Conservation (phyloP, 2,113 vertebrate species). For the Rhinogobius similis region DNA sequence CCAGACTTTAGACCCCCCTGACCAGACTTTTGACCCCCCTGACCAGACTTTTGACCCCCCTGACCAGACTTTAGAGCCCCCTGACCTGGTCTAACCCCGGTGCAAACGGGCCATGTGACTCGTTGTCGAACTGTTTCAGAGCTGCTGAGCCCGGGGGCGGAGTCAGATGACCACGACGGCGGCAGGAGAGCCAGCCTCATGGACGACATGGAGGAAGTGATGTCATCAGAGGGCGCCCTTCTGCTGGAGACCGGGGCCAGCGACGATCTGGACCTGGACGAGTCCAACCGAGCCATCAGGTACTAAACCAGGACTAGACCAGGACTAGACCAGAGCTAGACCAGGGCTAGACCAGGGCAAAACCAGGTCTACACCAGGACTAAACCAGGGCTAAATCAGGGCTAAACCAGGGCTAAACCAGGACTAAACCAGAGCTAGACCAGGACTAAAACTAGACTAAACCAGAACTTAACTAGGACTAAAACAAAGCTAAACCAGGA, state of each 20-base stretch:
- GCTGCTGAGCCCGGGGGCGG: conserved; percentile 89
- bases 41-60: no score
- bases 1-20: no score
- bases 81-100: no score
- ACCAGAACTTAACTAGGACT: not conserved
- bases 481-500: not conserved
- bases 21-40: no score
- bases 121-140: conserved; percentile 67
- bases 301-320: conserved; percentile 28
- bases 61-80: no score
- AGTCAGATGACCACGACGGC: conserved; percentile 90
- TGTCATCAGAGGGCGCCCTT: conserved; percentile 80
- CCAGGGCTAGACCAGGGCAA: not conserved
- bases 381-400: not conserved
- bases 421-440: not conserved
- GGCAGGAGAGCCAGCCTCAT: conserved; percentile 84
- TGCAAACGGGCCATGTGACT: no score
- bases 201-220: conserved; percentile 90
- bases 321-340: not conserved
- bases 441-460: not conserved
- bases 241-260: conserved; percentile 78
- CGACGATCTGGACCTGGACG: conserved; percentile 89
- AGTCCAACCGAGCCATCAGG: conserved; percentile 93
- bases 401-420: not conserved
- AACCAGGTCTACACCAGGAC: not conserved